These are phyloP conservation scores for Stercorarius parasiticus DNA, from an alignment of 2,113 vertebrate species.

Conservation along the genomic window DNA sequence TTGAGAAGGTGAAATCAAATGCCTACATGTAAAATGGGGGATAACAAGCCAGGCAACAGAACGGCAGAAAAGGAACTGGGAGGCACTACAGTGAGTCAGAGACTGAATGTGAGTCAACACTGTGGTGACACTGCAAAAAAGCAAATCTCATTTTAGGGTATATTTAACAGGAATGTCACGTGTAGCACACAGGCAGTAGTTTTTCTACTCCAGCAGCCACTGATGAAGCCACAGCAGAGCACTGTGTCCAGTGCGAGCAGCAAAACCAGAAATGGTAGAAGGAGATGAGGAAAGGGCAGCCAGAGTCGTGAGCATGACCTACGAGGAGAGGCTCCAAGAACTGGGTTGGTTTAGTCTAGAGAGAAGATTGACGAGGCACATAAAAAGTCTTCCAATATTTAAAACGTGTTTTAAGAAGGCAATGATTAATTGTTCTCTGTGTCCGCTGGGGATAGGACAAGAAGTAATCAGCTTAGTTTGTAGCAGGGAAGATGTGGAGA, in stretches of 20 bases:
- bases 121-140: slow-evolving; percentile 62
- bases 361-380: neutral
- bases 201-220: neutral
- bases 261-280: neutral
- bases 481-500: slow-evolving; percentile 25
- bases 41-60: slow-evolving; percentile 30
- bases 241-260: neutral
- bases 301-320: rapidly evolving
- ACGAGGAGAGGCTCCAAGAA: neutral
- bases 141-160: slow-evolving; percentile 48
- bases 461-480: slow-evolving; percentile 57
- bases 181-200: slow-evolving; percentile 14
- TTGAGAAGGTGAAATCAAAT: slow-evolving; percentile 11
- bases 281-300: neutral
- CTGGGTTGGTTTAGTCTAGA: neutral
- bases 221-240: neutral
- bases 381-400: slow-evolving; percentile 14
- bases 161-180: slow-evolving; percentile 41
- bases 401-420: slow-evolving; percentile 53
- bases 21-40: neutral
- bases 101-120: slow-evolving; percentile 56
- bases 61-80: neutral
- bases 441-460: slow-evolving; percentile 3
- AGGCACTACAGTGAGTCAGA: slow-evolving; percentile 63
- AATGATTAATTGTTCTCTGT: slow-evolving; percentile 49